Base-by-base conservation (phyloP, 1,140 invertebrate genomes). In the Thrips palmi region DNA sequence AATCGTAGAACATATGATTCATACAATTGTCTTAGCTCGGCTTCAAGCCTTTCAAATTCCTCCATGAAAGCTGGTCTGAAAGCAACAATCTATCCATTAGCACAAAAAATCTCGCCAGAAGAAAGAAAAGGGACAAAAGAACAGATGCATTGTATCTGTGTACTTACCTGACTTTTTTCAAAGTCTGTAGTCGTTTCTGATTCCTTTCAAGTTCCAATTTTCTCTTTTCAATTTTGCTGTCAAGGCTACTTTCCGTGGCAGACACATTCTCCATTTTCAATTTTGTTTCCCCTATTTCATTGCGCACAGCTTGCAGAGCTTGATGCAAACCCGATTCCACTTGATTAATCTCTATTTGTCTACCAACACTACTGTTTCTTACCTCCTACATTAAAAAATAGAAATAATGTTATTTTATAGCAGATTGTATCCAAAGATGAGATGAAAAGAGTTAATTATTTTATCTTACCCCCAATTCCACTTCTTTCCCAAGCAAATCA, bases 11-110 rank as follows among this genome's bases (percentile, higher is more conserved):
- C 72, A 60, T 96, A 97, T 41, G 79, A 70, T 32, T 85, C 72
- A 59, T 94, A 97, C 10, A 92, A 59, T 47, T 68, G 60, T 49
- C 81, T 75, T 5, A 97, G 57, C 53, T 94, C 87, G 29, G 68
- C 62, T 59, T 99, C 92, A 8, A 91, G 65, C 30, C 77, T 74
- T 44, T 93, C 87, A 57, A 93, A 91, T 57, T 98, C 94, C 50
- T 93, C 84, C 71, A 97, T 81, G 56, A 94, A 97, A 0, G 91
- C 91, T 3, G 94, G 94, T 29, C 93, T 85, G 46, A 11, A 49
- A 47, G 44, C 35, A 2, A 33, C 42, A 40, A 22, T 22, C 32
- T 20, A 37, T 20, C 6, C 21, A 10, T 24, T 22, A 10, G 7
- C 18, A 15, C 6, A 22, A 7, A 35, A n/a, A n/a, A 27, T 27